phyloP scores from a whole-genome alignment of 2,797 vertebrate species.

The Apodemus agrarius region DNA sequence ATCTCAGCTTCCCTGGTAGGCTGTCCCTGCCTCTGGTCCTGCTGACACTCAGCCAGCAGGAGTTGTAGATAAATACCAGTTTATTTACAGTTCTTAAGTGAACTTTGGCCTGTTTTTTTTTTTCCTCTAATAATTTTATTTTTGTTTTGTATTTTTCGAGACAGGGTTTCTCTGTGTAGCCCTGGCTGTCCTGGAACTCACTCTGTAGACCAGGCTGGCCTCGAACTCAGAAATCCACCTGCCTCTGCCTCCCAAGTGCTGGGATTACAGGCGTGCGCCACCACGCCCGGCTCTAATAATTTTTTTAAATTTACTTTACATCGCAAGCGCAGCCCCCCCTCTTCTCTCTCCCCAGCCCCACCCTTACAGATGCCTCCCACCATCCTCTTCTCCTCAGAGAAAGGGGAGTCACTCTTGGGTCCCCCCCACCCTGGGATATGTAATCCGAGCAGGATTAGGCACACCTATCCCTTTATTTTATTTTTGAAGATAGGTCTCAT shows the following conservation, averaged over 20 bases:
- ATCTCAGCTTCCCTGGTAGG: not conserved
- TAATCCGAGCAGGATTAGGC: not conserved
- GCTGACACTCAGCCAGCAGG: too few species aligned
- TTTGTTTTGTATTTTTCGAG: too few species aligned
- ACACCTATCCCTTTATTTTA: not conserved
- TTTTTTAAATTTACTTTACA: not conserved
- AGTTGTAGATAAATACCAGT: not conserved
- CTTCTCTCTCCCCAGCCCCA: not conserved
- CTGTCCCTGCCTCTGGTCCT: not conserved
- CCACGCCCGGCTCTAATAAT: too few species aligned
- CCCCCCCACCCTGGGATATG: not conserved
- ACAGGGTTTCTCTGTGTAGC: too few species aligned
- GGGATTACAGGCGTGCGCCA: too few species aligned
- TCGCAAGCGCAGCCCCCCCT: not conserved
- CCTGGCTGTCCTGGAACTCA: too few species aligned
- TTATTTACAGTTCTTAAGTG: too few species aligned
- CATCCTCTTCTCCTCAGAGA: not conserved
- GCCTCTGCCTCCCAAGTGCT: too few species aligned
- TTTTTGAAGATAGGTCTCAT: not conserved
- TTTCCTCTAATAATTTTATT: not conserved
- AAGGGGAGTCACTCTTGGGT: not conserved
- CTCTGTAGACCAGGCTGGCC: too few species aligned
- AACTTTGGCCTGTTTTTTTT: too few species aligned
- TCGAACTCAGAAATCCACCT: too few species aligned
- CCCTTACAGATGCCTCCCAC: not conserved